Evolutionary conservation across 2,113 vertebrate species (phyloP).

Genomic region (Tenrec ecaudatus): DNA sequence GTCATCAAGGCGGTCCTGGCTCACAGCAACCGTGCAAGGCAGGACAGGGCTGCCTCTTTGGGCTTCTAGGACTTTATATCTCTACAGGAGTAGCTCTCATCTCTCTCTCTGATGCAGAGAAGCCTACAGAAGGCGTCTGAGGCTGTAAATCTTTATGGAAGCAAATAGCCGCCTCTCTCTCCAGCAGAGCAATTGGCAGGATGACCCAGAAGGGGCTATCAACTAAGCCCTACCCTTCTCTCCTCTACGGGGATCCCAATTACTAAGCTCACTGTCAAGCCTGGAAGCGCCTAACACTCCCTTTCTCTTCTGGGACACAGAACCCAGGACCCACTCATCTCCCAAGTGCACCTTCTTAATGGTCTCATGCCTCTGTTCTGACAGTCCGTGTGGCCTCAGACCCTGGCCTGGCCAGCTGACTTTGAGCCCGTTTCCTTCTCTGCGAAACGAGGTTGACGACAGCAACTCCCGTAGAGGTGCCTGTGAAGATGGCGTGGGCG

Average conservation of each 20-base stretch:
- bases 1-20: too few species aligned
- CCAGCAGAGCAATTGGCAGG: too few species aligned
- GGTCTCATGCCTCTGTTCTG: background rate
- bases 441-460: background rate
- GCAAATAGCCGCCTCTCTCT: too few species aligned
- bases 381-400: constrained; percentile 2
- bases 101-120: too few species aligned
- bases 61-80: too few species aligned
- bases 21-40: too few species aligned
- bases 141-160: too few species aligned
- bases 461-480: background rate
- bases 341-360: background rate
- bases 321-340: background rate
- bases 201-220: too few species aligned
- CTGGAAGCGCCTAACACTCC: constrained; percentile 9
- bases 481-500: background rate
- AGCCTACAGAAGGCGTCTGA: too few species aligned
- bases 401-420: background rate
- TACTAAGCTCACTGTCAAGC: background rate
- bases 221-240: background rate
- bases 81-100: too few species aligned
- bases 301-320: background rate
- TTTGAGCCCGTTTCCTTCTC: background rate
- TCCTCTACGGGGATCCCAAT: background rate
- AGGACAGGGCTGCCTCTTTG: too few species aligned